phyloP scores from a whole-genome alignment of 2,113 vertebrate species.

The Mirza zaza region DNA sequence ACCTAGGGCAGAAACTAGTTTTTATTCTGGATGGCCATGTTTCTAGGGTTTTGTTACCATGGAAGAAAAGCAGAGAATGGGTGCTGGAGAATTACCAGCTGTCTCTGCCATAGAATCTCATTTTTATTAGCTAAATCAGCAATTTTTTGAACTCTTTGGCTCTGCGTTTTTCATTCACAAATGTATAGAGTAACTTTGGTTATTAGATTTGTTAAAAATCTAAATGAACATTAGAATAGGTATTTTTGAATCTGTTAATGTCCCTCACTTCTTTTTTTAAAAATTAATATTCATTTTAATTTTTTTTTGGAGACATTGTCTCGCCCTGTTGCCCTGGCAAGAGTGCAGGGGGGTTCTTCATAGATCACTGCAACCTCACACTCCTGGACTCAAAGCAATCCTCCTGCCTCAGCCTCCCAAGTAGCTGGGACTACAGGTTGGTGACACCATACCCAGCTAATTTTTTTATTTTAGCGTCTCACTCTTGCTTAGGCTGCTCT shows the following conservation, averaged over 20 bases:
- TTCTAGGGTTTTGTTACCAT: neutral
- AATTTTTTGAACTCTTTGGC: neutral
- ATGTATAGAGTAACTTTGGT: neutral
- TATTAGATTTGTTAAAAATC: constrained; percentile 13
- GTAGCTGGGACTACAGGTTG: too few species aligned
- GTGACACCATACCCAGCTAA: too few species aligned
- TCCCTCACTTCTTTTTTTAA: neutral
- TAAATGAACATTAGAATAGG: neutral
- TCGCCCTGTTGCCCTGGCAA: too few species aligned
- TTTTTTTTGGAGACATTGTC: too few species aligned
- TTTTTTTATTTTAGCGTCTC: too few species aligned
- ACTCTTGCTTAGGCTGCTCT: too few species aligned
- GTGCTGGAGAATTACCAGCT: neutral
- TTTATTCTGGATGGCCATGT: neutral
- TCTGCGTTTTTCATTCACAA: constrained; percentile 24
- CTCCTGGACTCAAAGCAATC: too few species aligned
- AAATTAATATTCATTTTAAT: too few species aligned
- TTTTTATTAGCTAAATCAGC: constrained; percentile 10
- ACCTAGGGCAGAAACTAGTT: neutral
- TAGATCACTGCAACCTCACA: too few species aligned
- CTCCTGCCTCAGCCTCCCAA: too few species aligned
- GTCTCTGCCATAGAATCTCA: neutral
- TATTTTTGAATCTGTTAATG: neutral
- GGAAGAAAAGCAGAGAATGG: neutral
- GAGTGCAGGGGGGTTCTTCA: too few species aligned